Evolutionary conservation across 2,888 invertebrate species (phyloP).

Genomic region (Orchestes rusci): DNA sequence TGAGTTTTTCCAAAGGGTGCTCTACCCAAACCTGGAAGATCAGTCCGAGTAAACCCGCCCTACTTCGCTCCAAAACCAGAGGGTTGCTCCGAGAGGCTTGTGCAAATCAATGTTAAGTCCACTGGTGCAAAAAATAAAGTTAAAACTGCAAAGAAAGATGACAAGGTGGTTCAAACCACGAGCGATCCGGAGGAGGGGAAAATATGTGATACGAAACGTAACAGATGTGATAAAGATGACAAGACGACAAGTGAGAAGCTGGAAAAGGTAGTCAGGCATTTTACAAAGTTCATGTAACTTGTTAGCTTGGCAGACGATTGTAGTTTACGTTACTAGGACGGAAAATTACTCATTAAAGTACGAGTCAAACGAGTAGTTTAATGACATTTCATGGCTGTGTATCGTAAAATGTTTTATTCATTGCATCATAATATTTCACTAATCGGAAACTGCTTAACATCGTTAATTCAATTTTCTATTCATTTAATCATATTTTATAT

Average conservation of each 20-base stretch:
- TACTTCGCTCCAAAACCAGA: constrained; percentile 33
- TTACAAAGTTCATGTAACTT: too few relatives aligned
- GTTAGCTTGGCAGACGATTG: too few relatives aligned
- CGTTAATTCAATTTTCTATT: too few relatives aligned
- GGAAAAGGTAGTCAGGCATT: constrained; percentile 19
- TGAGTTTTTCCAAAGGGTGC: too few relatives aligned
- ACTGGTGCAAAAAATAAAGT: constrained; percentile 14
- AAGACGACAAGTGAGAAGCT: constrained; percentile 1
- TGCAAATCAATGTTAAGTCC: constrained; percentile 22
- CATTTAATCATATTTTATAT: too few relatives aligned
- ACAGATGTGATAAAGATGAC: neutral
- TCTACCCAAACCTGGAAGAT: constrained; percentile 34
- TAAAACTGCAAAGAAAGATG: constrained; percentile 11
- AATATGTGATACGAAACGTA: neutral
- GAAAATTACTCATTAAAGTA: too few relatives aligned
- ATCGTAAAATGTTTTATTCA: too few relatives aligned
- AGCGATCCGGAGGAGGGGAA: constrained; percentile 2
- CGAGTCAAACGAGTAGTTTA: too few relatives aligned
- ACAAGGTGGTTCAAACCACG: constrained; percentile 10
- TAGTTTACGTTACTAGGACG: too few relatives aligned
- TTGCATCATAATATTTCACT: too few relatives aligned
- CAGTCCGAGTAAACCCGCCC: constrained; percentile 27
- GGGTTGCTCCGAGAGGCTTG: constrained; percentile 17
- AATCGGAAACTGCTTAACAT: too few relatives aligned
- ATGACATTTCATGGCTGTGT: too few relatives aligned